Evolutionary conservation across 2,113 vertebrate genomes (phyloP).

Genomic region (Nyctibius bracteatus): DNA sequence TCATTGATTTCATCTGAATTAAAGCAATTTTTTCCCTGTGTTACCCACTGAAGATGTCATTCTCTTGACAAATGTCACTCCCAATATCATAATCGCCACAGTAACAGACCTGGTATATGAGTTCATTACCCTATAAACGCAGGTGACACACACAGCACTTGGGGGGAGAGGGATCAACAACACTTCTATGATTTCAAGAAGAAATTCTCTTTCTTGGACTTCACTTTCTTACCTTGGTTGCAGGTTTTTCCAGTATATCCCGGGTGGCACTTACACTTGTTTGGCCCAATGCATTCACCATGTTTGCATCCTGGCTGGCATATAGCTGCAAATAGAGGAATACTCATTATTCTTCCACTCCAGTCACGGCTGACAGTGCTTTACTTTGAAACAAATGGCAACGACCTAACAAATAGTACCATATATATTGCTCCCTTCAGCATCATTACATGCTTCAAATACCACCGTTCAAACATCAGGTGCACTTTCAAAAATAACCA

Average conservation of each 20-base stretch:
- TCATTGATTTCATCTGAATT: background rate
- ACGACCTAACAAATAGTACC: background rate
- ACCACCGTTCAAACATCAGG: background rate
- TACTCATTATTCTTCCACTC: background rate
- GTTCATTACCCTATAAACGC: background rate
- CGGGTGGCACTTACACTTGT: slow-evolving; percentile 94
- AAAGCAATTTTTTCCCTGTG: background rate
- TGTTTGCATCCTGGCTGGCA: slow-evolving; percentile 95
- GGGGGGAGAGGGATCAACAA: background rate
- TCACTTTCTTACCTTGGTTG: slow-evolving; percentile 87
- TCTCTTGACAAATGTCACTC: background rate
- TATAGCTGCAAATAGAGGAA: slow-evolving; percentile 79
- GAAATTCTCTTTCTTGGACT: background rate
- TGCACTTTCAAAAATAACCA: background rate
- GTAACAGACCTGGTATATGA: background rate
- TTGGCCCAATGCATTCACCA: slow-evolving; percentile 91
- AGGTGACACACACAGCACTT: background rate
- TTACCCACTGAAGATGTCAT: background rate
- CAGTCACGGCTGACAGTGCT: background rate
- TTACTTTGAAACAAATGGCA: background rate
- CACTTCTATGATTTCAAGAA: background rate
- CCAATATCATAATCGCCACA: background rate
- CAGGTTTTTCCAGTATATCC: slow-evolving; percentile 96
- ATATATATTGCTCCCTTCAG: background rate
- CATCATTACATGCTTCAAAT: background rate